Conservation (phyloP, 2,113 vertebrate species). For the Camelus bactrianus region DNA sequence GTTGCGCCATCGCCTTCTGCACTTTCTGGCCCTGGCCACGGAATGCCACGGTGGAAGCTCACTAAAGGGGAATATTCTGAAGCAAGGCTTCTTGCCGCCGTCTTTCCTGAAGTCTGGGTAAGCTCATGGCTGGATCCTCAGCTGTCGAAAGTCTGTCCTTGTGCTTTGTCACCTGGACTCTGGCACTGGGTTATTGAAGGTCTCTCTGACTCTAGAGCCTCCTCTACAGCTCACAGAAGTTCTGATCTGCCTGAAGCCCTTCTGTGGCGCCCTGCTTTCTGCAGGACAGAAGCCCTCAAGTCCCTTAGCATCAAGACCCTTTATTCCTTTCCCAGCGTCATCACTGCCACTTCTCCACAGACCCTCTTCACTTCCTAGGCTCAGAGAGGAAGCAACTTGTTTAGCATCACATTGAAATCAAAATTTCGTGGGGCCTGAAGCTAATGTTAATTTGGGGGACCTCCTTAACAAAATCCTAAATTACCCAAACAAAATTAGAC, state of each 20-base stretch:
- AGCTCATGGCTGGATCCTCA: neutral
- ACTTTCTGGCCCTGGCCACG: neutral
- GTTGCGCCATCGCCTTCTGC: neutral
- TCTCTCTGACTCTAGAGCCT: neutral
- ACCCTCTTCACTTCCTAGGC: neutral
- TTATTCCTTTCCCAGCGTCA: neutral
- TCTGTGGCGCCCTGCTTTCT: neutral
- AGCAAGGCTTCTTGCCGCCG: neutral
- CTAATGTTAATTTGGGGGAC: neutral
- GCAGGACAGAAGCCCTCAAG: neutral
- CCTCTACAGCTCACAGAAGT: neutral
- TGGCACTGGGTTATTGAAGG: neutral
- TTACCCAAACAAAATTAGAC: neutral
- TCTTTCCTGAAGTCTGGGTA: neutral
- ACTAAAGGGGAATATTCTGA: constrained; percentile 68
- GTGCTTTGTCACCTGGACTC: neutral
- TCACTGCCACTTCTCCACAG: too few species aligned
- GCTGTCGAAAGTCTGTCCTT: neutral
- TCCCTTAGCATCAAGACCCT: neutral
- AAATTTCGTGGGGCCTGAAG: neutral
- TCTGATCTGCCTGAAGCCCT: neutral
- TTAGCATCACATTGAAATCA: neutral
- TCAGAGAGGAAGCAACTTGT: neutral
- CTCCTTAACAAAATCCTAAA: neutral
- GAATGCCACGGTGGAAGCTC: neutral